Base-by-base conservation (phyloP, 2,113 vertebrate species). In the Psephotus haematonotus region DNA sequence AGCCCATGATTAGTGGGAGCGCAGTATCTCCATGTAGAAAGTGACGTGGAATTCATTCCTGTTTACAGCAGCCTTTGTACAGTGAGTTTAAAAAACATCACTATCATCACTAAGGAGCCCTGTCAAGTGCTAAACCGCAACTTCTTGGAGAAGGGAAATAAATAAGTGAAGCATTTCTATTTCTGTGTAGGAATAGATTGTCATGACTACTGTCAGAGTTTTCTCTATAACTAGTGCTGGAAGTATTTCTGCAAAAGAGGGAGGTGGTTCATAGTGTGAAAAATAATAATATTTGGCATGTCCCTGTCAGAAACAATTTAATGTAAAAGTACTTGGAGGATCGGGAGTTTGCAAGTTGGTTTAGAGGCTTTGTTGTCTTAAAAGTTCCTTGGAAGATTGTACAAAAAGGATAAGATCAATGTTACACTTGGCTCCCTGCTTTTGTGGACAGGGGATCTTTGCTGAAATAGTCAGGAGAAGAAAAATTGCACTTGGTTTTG, bases 201-300 rank as follows among this genome's bases (percentile, higher is more conserved):
- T 94, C 90, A 88, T 94, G 91, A 95, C 88, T 81, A 74, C 79
- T 92, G 91, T 93, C 91, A 92, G 93, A 90, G 80, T 86, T 92
- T 96, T 78, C 80, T 82, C 87, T 92, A 59, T 79, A 96, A 59
- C 92, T 82, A 49, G 82, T 22, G 86, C 69, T 91, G 80, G 64
- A 94, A 95, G 68, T 86, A 85, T 29, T 94, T 95, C 77, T 89
- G 86, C 0, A 9, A 85, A 80, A 95, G 81, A 83, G 64, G 91
- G 86, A 85, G 90, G 75, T 91, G 67, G 76, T 84, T 90, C 71
- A 2, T 5, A 64, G 85, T 90, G 78, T 93, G 91, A 96, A 96
- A 94, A 96, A 96, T 96, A 96, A 96, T 95, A 96, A 96, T 95
- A 92, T 97, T 95, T 95, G 95, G 89, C 94, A 78, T 93, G 72